Conservation (phyloP, 2,888 invertebrate genomes). For the Troglohyphantes excavatus region DNA sequence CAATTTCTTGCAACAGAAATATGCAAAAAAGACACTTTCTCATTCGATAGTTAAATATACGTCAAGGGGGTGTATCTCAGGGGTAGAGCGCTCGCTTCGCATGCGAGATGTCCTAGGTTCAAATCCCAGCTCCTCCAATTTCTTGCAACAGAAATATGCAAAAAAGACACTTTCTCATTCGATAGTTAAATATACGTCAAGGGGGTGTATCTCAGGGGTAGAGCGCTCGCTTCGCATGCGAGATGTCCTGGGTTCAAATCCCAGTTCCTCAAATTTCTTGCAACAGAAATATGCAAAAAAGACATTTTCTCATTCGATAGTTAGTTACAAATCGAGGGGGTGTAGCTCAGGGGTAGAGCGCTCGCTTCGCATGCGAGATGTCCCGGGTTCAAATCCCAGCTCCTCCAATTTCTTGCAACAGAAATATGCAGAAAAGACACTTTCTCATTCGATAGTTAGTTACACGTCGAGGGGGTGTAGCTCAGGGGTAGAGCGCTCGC, state of each 20-base stretch:
- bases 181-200: too few species aligned
- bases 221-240: constrained; percentile 46
- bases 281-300: too few species aligned
- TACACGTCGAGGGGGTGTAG: background rate
- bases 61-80: constrained; percentile 34
- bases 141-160: too few species aligned
- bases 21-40: too few species aligned
- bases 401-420: too few species aligned
- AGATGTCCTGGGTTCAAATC: constrained; percentile 38
- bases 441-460: too few species aligned
- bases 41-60: too few species aligned
- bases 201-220: constrained; percentile 11
- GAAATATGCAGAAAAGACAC: too few species aligned
- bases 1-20: too few species aligned
- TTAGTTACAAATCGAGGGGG: too few species aligned
- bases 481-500: constrained; percentile 31
- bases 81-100: constrained; percentile 45
- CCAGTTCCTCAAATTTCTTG: constrained; percentile 19
- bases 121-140: constrained; percentile 7
- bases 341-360: constrained; percentile 23
- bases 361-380: constrained; percentile 41
- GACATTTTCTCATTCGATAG: too few species aligned
- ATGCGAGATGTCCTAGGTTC: constrained; percentile 44
- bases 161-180: too few species aligned
- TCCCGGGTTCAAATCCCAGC: constrained; percentile 32